Conservation (phyloP, 2,888 invertebrate species). For the Cephonodes hylas region DNA sequence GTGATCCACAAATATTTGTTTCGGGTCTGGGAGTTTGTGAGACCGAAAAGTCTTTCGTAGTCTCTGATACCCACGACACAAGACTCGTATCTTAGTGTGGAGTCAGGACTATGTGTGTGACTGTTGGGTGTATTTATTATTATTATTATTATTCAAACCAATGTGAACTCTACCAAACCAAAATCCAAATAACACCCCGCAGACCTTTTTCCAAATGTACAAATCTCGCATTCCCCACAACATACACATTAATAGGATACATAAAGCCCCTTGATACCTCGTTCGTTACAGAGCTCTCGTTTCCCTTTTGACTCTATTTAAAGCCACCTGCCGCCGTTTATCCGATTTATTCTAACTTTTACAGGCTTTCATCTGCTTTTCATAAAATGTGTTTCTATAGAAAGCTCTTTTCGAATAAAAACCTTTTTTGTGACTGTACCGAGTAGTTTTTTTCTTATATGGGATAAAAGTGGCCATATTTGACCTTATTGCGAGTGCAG, state of each 20-base stretch:
- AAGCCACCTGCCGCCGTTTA: conserved; percentile 25
- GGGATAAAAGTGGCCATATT: neutral
- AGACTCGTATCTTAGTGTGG: no score
- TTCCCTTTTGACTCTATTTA: conserved; percentile 28
- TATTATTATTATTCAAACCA: no score
- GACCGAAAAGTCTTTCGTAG: no score
- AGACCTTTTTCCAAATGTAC: neutral
- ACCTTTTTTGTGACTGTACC: neutral
- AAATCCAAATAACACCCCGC: neutral
- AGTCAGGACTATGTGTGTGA: no score
- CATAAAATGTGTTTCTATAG: conserved; percentile 3
- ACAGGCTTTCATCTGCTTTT: conserved; percentile 5
- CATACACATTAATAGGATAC: conserved; percentile 4
- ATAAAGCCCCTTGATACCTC: conserved; percentile 23
- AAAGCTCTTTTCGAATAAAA: conserved; percentile 3
- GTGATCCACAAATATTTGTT: no score
- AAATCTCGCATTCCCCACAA: neutral
- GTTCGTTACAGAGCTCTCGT: conserved; percentile 14
- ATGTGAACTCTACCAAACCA: neutral
- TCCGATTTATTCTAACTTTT: conserved; percentile 24
- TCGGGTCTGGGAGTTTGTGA: no score
- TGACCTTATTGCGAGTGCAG: no score
- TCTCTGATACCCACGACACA: no score
- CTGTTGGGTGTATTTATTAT: no score
- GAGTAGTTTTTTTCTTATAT: neutral